phyloP scores from a whole-genome alignment of 2,113 vertebrate genomes.

The Spermophilus dauricus region DNA sequence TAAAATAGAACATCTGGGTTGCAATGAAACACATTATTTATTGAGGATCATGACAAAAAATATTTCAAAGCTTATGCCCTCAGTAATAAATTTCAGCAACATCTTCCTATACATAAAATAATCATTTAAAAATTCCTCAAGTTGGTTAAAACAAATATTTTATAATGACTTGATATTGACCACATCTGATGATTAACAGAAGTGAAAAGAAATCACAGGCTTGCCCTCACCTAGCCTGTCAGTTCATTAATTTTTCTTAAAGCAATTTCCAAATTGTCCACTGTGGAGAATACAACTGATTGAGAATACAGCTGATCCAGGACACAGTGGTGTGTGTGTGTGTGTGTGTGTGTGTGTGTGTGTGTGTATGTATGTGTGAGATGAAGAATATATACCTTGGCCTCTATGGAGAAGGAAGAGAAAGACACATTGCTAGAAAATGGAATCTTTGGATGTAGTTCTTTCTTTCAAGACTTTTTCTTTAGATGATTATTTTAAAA shows the following conservation, averaged over 20 bases:
- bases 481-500: not conserved
- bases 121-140: not conserved
- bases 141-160: constrained; percentile 41
- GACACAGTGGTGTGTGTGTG: not conserved
- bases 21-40: not conserved
- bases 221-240: not conserved
- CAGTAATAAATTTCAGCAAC: not conserved
- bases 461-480: constrained; percentile 19
- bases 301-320: not conserved
- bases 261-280: not conserved
- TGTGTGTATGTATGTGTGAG: not conserved
- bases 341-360: not conserved
- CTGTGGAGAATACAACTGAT: not conserved
- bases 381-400: not conserved
- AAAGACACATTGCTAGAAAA: constrained; percentile 13
- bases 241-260: constrained; percentile 3
- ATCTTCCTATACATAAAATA: not conserved
- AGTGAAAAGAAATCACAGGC: not conserved
- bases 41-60: not conserved
- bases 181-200: not conserved
- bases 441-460: not conserved
- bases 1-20: constrained; percentile 18
- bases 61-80: constrained; percentile 5
- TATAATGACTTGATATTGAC: not conserved
- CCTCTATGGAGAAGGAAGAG: not conserved